Conservation (phyloP, 2,888 invertebrate species). For the Andrena bicolor region DNA sequence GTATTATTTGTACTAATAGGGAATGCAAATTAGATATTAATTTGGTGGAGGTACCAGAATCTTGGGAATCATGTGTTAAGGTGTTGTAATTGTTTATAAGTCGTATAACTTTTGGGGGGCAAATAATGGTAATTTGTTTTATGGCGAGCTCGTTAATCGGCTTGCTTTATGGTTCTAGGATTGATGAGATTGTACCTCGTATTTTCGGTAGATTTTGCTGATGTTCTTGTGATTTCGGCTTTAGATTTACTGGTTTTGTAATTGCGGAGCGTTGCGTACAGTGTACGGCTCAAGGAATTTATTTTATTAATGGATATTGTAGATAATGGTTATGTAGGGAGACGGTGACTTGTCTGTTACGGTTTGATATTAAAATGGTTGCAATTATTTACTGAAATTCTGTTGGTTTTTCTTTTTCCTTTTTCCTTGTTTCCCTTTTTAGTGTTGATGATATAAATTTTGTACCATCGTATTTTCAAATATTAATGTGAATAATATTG, state of each 20-base stretch:
- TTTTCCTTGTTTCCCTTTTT: background rate
- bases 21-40: too few species aligned
- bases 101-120: too few species aligned
- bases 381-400: conserved; percentile 40
- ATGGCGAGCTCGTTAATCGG: background rate
- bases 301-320: conserved; percentile 9
- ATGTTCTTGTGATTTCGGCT: background rate
- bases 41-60: too few species aligned
- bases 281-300: background rate
- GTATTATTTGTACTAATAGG: too few species aligned
- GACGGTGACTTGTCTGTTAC: conserved; percentile 21
- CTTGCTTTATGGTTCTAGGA: background rate
- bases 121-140: background rate
- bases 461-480: background rate
- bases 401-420: background rate
- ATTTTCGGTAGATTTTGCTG: background rate
- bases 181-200: conserved; percentile 1
- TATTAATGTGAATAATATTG: background rate
- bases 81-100: too few species aligned
- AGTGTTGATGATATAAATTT: background rate
- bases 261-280: background rate
- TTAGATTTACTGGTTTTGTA: background rate
- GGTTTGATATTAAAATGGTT: conserved; percentile 34
- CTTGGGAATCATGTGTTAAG: too few species aligned
- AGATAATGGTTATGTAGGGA: conserved; percentile 7